Evolutionary conservation across 2,113 vertebrate genomes (phyloP).

Genomic region (Elgaria multicarinata): DNA sequence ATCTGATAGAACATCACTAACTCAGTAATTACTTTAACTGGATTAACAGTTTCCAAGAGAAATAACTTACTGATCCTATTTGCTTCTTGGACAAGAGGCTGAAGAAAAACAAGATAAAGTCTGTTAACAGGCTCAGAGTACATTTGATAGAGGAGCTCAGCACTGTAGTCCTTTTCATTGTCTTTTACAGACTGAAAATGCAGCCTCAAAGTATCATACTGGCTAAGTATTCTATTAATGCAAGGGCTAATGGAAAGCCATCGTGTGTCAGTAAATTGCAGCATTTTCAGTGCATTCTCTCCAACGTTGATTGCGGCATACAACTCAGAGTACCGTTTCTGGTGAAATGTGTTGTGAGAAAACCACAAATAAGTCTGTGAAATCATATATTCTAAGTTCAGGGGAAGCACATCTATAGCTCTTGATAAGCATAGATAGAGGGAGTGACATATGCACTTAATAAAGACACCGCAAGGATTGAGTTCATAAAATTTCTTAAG

Average conservation of each 20-base stretch:
- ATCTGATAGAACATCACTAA: conserved; percentile 3
- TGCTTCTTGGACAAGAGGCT: not conserved
- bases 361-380: conserved; percentile 11
- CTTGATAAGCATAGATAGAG: not conserved
- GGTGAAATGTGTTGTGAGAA: not conserved
- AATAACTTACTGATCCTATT: conserved; percentile 25
- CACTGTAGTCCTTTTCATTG: conserved; percentile 13
- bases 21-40: conserved; percentile 8
- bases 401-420: not conserved
- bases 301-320: not conserved
- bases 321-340: not conserved
- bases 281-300: not conserved
- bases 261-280: not conserved
- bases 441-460: not conserved
- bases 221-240: conserved; percentile 7
- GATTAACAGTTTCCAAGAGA: conserved; percentile 3
- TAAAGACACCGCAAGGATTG: not conserved
- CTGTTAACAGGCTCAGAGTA: conserved; percentile 5
- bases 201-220: not conserved
- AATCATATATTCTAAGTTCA: conserved; percentile 17
- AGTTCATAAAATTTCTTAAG: not conserved
- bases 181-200: conserved; percentile 12
- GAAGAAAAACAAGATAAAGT: conserved; percentile 7
- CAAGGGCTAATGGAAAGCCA: not conserved
- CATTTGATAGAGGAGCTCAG: conserved; percentile 7